Percentiles rank a stretch among this genome's conserved stretches.
Conservation (phyloP, 2,113 vertebrate species). For the Rhynchomys soricoides region DNA sequence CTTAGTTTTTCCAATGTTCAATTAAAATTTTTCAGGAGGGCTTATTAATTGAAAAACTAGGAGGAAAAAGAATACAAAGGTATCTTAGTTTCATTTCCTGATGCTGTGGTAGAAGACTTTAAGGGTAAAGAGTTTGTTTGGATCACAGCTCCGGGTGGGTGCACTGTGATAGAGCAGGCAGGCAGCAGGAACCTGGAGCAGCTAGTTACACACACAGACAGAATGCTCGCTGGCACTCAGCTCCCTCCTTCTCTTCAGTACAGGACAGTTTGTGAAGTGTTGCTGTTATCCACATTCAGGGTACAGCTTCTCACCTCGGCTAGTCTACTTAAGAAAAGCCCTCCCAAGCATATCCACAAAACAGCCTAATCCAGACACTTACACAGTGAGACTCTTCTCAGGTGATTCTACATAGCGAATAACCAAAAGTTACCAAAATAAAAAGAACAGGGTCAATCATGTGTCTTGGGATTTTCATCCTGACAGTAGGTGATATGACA, state of each 20-base stretch:
- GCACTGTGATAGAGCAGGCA: background rate
- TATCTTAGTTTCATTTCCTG: background rate
- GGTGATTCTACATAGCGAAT: background rate
- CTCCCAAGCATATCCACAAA: background rate
- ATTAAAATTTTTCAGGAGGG: background rate
- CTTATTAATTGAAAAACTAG: slow-evolving; percentile 33
- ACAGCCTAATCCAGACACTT: background rate
- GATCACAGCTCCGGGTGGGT: background rate
- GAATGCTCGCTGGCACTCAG: background rate
- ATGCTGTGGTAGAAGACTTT: too few relatives aligned
- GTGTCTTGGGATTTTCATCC: background rate
- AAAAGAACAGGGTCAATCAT: background rate
- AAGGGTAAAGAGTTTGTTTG: background rate
- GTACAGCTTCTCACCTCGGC: background rate
- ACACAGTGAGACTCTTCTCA: background rate
- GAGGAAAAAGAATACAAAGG: background rate
- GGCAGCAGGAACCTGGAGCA: background rate
- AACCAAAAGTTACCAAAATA: background rate
- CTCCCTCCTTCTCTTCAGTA: background rate
- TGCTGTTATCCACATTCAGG: background rate
- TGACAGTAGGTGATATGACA: background rate
- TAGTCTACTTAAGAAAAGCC: background rate
- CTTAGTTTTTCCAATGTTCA: background rate
- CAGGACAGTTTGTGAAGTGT: background rate
- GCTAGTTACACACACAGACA: background rate